A percentile compares a stretch with the other conserved stretches of the same genome.
Evolutionary conservation across 2,888 invertebrate genomes (phyloP).

Genomic region (Lordiphosa andalusiaca): DNA sequence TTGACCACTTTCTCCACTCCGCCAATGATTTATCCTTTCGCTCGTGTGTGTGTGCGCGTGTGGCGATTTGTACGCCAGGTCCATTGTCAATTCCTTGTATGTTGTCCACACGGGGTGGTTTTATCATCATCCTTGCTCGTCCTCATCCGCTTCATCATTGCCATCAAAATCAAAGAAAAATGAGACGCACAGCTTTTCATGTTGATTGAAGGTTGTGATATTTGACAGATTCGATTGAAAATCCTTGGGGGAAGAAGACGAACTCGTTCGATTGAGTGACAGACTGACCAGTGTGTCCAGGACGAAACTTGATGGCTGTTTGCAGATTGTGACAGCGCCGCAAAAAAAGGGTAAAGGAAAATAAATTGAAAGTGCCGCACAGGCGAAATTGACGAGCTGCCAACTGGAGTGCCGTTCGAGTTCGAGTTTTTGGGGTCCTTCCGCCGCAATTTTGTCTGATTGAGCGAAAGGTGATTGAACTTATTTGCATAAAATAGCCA

Average conservation of each 20-base stretch:
- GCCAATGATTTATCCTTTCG: slow-evolving; percentile 63
- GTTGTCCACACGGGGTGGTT: slow-evolving; percentile 61
- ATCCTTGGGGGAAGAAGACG: slow-evolving; percentile 60
- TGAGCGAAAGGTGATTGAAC: slow-evolving; percentile 69
- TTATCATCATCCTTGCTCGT: slow-evolving; percentile 45
- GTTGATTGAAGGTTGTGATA: slow-evolving; percentile 78
- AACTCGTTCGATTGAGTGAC: slow-evolving; percentile 56
- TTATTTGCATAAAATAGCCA: slow-evolving; percentile 69
- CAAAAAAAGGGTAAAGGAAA: slow-evolving; percentile 63
- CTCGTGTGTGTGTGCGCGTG: slow-evolving; percentile 18
- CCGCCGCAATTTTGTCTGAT: slow-evolving; percentile 52
- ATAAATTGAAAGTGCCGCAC: slow-evolving; percentile 69
- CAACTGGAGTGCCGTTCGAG: slow-evolving; percentile 1
- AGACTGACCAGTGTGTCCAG: slow-evolving; percentile 52
- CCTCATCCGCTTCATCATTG: slow-evolving; percentile 24
- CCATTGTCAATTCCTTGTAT: slow-evolving; percentile 52
- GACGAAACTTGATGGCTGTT: slow-evolving; percentile 58
- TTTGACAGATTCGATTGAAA: slow-evolving; percentile 79
- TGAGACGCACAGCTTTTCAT: slow-evolving; percentile 61
- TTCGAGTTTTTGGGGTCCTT: slow-evolving; percentile 17
- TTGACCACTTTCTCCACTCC: slow-evolving; percentile 24
- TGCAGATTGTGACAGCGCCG: slow-evolving; percentile 68
- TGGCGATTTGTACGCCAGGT: slow-evolving; percentile 46
- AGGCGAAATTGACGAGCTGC: slow-evolving; percentile 64
- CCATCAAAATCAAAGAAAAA: slow-evolving; percentile 49